Conservation (phyloP, 2,797 vertebrate species). For the Myotis findleyi region DNA sequence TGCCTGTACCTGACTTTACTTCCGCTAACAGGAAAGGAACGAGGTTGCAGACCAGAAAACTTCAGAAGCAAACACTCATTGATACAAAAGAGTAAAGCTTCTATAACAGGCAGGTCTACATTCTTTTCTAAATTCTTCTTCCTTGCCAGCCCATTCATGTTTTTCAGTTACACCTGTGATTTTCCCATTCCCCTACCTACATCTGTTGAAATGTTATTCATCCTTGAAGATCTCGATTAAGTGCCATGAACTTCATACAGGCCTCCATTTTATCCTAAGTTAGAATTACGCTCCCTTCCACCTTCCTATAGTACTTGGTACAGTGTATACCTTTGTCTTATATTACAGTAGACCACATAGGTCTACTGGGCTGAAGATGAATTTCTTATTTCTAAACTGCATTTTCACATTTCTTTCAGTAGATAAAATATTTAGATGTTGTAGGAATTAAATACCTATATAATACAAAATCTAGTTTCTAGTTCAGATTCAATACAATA, state of each 20-base stretch:
- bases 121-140: neutral
- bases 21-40: neutral
- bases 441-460: neutral
- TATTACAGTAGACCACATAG: neutral
- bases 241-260: neutral
- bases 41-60: neutral
- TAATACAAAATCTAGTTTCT: neutral
- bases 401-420: slow-evolving; percentile 1
- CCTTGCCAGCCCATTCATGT: neutral
- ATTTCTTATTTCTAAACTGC: slow-evolving; percentile 5
- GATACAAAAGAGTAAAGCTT: neutral
- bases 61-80: neutral
- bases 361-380: neutral
- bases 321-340: neutral
- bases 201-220: neutral
- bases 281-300: neutral
- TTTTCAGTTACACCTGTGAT: neutral
- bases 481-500: neutral
- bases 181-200: neutral
- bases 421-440: neutral
- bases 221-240: neutral
- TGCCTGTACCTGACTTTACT: neutral
- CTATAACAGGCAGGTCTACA: neutral
- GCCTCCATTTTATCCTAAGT: neutral
- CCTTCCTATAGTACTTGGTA: neutral